These are phyloP conservation scores for Indri indri DNA, from an alignment of 2,113 vertebrate genomes.

Conservation along the genomic window DNA sequence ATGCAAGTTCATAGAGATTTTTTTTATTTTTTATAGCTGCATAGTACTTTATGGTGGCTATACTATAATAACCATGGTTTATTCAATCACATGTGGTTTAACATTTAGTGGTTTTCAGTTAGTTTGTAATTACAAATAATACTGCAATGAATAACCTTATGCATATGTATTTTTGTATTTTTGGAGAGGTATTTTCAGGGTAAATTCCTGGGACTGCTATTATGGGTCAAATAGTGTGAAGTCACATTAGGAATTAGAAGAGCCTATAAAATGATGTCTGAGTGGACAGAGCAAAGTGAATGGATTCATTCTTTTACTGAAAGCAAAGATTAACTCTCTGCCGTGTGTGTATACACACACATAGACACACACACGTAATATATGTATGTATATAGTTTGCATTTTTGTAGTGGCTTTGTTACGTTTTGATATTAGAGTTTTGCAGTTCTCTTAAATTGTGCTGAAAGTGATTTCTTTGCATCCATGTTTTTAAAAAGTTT, in stretches of 20 bases:
- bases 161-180: neutral
- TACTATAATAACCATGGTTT: neutral
- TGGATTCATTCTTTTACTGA: neutral
- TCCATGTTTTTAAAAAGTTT: neutral
- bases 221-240: neutral
- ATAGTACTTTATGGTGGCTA: neutral
- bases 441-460: neutral
- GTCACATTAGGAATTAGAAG: neutral
- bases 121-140: neutral
- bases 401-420: neutral
- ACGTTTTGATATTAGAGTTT: neutral
- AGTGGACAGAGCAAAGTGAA: neutral
- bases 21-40: neutral
- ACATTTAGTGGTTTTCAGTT: neutral
- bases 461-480: neutral
- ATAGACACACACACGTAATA: no score
- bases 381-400: neutral
- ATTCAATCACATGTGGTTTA: neutral
- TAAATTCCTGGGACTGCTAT: neutral
- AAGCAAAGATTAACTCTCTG: neutral
- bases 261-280: neutral
- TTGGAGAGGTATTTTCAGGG: neutral
- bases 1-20: neutral
- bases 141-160: neutral
- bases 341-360: no score